Base-by-base conservation (phyloP, 2,888 invertebrate species). In the Melanotus villosus region DNA sequence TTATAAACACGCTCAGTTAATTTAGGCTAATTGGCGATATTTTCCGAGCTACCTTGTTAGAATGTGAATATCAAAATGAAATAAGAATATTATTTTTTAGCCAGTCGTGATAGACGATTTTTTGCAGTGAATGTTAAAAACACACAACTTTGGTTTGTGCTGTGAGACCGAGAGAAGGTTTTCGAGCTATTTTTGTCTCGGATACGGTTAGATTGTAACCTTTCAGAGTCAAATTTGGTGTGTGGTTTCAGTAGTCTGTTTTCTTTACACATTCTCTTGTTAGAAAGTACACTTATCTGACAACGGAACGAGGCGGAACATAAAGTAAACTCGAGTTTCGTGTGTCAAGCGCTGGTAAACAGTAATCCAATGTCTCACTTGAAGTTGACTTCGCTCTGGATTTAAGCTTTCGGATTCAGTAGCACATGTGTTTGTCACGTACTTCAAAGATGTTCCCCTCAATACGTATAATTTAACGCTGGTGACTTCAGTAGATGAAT, bases 371-470 rank as follows among this genome's bases (percentile, higher is more conserved):
- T 70, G 71, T 70, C 71, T 72, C 71, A 50, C 58, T 62, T 63
- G 58, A 70, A 63, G 63, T 59, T 54, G 63, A 63, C 63, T 63
- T 68, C 47, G 43, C 45, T 43, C 52, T 58, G 64, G 64, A 68
- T 68, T 58, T 68, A 58, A 50, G 56, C 64, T 58, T 57, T 62
- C 26, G 64, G 64, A 59, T 66, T 58, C 58, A 56, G 72, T 69
- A 68, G 69, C 73, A 71, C 63, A 64, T 75, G 75, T 73, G 75
- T 72, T 75, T 75, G 75, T 75, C 75, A 75, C 75, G 73, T 75
- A 73, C 73, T 72, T 71, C 68, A 60, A 68, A 59, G 64, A 58
- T 52, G 52, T 65, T 59, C 56, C 32, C 56, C 56, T 34, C 62
- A 63, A 68, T 63, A 68, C 14, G 50, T 62, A 62, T 67, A 67